Base-by-base conservation (phyloP, 2,797 vertebrate species). In the Coranthus polyacanthus region DNA sequence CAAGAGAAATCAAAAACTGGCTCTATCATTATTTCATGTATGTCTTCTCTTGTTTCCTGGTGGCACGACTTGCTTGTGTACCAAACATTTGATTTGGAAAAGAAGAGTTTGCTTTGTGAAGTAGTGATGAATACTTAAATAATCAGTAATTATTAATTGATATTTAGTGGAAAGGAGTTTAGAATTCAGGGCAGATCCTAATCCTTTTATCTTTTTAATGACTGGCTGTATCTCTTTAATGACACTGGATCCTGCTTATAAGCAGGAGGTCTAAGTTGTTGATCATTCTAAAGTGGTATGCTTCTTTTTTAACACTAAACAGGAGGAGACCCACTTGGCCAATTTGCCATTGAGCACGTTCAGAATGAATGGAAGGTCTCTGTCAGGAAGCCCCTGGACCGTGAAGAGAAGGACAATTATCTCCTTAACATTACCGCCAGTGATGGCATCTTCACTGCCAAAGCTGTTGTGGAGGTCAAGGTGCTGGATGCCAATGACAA, bases 401-500 rank as follows among this genome's bases (percentile, higher is more conserved):
- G 98, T 53, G 98, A 99, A 87, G 88, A 95, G 85, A 97, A 92
- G 63, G 98, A 99, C 93, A 96, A 92, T 88, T 99, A 99, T 78
- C 95, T 98, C 77, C 94, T 99, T 36, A 98, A 97, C 80, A 95
- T 99, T 83, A 99, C 97, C 17, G 97, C 98, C 57, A 98, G 96
- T 3, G 98, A 99, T 52, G 98, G 98, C 21, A 95, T 96, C 54
- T 99, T 98, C 85, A 93, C 95, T 15, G 94, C 96, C 49, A 97
- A 95, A 91, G 97, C 98, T 10, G 78, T 96, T 6, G 97, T 99
- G 41, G 98, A 99, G 83, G 98, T 99, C 80, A 99, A 99, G 87
- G 97, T 99, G 64, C 94, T 99, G 64, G 98, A 99, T 66, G 97
- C 97, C 78, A 99, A 99, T 53, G 98, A 99, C 92, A 99, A 99